Conservation (phyloP, 92 coral and sea anemone species). For the Galaxea fascicularis region DNA sequence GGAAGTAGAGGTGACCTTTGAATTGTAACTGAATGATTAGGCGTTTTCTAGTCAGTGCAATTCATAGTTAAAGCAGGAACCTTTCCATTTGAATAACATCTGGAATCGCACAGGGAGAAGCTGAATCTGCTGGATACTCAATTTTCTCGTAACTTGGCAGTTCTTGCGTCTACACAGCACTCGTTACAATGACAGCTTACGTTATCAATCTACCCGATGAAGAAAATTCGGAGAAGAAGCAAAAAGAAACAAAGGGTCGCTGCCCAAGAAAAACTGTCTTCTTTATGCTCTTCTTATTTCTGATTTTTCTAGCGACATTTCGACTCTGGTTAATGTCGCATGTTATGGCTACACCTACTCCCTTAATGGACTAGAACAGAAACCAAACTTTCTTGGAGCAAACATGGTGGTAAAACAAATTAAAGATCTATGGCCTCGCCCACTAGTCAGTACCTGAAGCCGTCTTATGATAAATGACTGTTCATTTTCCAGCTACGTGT, state of each 20-base stretch:
- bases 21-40: neutral
- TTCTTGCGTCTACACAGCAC: neutral
- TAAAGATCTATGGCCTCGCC: neutral
- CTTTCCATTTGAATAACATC: too few relatives aligned
- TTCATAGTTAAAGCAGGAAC: too few relatives aligned
- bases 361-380: neutral
- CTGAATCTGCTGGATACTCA: too few relatives aligned
- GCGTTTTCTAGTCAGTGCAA: neutral
- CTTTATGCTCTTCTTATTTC: neutral
- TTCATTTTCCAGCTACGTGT: neutral
- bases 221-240: neutral
- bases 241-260: neutral
- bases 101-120: too few relatives aligned
- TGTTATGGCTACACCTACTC: slow-evolving; percentile 11
- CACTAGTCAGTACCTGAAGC: neutral
- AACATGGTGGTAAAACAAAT: neutral
- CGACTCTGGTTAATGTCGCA: slow-evolving; percentile 34
- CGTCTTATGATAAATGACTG: neutral
- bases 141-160: neutral
- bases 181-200: slow-evolving; percentile 21
- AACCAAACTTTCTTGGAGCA: neutral
- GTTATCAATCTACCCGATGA: slow-evolving; percentile 20
- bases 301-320: slow-evolving; percentile 21
- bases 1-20: neutral
- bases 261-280: neutral